Evolutionary conservation across 2,888 invertebrate genomes (phyloP).

Genomic region (Rhimphoctona megacephalus): DNA sequence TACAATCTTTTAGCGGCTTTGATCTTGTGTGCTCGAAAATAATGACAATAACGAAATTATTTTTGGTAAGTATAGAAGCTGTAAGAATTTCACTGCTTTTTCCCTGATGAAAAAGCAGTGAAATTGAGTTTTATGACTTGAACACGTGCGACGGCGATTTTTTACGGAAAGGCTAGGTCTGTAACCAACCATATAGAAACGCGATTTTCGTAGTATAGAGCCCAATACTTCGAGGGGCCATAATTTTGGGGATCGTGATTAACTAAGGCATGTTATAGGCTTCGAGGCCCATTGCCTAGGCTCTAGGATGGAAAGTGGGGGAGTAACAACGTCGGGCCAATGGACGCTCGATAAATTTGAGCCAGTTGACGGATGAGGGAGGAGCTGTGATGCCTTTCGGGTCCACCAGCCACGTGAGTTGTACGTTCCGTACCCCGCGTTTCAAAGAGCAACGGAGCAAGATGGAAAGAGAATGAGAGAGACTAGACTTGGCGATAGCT

Average conservation of each 20-base stretch:
- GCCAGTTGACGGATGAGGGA: slow-evolving; percentile 59
- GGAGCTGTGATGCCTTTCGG: slow-evolving; percentile 48
- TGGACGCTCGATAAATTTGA: slow-evolving; percentile 54
- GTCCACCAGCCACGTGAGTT: slow-evolving; percentile 50
- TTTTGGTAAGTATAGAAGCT: neutral
- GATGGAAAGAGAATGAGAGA: slow-evolving; percentile 26
- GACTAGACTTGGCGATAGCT: slow-evolving; percentile 16
- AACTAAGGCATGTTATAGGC: neutral
- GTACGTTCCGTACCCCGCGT: neutral
- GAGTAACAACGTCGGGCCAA: slow-evolving; percentile 42
- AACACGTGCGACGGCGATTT: neutral
- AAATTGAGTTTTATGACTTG: neutral
- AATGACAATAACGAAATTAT: neutral
- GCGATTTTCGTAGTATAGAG: neutral
- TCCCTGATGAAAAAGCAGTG: neutral
- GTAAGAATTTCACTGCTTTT: neutral
- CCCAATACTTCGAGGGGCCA: neutral
- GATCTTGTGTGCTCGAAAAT: neutral
- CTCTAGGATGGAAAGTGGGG: slow-evolving; percentile 11
- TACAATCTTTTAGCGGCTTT: neutral
- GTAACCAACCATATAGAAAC: neutral
- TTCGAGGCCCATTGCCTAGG: slow-evolving; percentile 20
- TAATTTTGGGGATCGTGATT: neutral
- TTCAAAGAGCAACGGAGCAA: slow-evolving; percentile 34
- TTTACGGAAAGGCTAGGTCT: neutral